Base-by-base conservation (phyloP, 2,113 vertebrate species). In the Myodes glareolus region DNA sequence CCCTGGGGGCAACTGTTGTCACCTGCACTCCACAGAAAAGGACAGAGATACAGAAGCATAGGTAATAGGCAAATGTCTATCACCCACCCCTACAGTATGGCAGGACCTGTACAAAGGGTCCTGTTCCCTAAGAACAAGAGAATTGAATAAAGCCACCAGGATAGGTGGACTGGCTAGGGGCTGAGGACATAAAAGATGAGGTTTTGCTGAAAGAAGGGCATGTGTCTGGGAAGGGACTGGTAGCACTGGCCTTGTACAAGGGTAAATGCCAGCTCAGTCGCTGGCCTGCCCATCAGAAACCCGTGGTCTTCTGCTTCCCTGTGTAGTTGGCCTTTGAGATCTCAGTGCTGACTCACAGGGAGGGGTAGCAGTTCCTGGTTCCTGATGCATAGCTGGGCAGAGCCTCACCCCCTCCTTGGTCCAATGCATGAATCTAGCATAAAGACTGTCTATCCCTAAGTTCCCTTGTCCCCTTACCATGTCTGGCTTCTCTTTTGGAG, bases 311-410 rank as follows among this genome's bases (percentile, higher is more conserved):
- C 39, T 36, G 58, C 58, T 63, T n/a, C 45, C 58, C 31, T 33
- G 58, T 76, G 58, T 3, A 23, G 12, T 33, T 42, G 7, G 19
- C 42, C 77, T n/a, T 33, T 61, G 8, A 8, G 29, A 11, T n/a
- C 47, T 27, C 21, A 10, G 36, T 86, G 95, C 92, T 78, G 97
- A 97, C 82, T 95, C 94, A 97, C 8, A 25, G 78, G 80, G 70
- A 4, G 7, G 31, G 47, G 27, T 45, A 75, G 92, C 11, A 25
- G 45, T 52, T 88, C 76, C 4, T 68, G 33, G 21, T 50, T 88
- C 70, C 3, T 0, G 55, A 50, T 9, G 91, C 94, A 95, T 87
- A 58, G 45, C 73, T 65, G 70, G 3, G 85, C 75, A 92, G 93
- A 33, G 85, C 75, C 68, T 61, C 31, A 7, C 55, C 50, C 55